Percentiles rank a stretch among this genome's conserved stretches.
These are phyloP conservation scores for Orchesellides sinensis DNA, from an alignment of 2,888 invertebrate genomes.

Conservation along the genomic window DNA sequence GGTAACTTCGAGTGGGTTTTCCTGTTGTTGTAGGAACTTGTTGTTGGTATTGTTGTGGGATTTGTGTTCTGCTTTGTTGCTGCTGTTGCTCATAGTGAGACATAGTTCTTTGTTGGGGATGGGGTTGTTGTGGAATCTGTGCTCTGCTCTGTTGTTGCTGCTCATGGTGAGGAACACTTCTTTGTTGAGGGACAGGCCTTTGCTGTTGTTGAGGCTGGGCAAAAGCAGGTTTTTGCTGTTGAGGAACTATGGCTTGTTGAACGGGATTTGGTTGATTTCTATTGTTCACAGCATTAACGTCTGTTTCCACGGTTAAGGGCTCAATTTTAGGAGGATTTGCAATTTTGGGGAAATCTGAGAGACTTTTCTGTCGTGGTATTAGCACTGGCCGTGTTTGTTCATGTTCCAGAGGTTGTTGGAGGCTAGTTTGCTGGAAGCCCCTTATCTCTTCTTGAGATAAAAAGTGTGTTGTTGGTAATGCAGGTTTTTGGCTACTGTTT, in stretches of 20 bases:
- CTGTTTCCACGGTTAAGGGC: slow-evolving; percentile 62
- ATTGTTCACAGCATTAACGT: slow-evolving; percentile 14
- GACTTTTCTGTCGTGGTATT: slow-evolving; percentile 73
- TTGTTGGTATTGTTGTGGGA: slow-evolving; percentile 23
- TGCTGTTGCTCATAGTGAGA: slow-evolving; percentile 31
- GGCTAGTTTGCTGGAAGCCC: not conserved
- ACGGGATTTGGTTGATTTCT: too few relatives aligned
- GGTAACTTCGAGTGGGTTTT: slow-evolving; percentile 39
- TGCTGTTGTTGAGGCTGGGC: slow-evolving; percentile 35
- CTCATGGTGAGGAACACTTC: not conserved
- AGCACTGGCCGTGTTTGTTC: slow-evolving; percentile 25
- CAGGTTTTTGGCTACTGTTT: slow-evolving; percentile 27
- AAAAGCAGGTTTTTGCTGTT: slow-evolving; percentile 1
- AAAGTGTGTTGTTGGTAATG: not conserved
- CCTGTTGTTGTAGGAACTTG: slow-evolving; percentile 14
- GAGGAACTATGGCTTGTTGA: slow-evolving; percentile 34
- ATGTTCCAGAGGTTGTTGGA: not conserved
- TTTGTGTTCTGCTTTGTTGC: not conserved
- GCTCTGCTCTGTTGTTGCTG: slow-evolving; percentile 23
- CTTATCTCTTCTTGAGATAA: slow-evolving; percentile 6
- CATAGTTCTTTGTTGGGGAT: slow-evolving; percentile 14
- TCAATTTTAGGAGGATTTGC: slow-evolving; percentile 41
- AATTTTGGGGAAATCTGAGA: slow-evolving; percentile 70
- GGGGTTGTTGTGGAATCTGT: not conserved
- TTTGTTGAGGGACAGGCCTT: slow-evolving; percentile 2